Percentiles rank a stretch among this genome's conserved stretches.
Conservation (phyloP, 2,113 vertebrate genomes). For the Callipepla californica region DNA sequence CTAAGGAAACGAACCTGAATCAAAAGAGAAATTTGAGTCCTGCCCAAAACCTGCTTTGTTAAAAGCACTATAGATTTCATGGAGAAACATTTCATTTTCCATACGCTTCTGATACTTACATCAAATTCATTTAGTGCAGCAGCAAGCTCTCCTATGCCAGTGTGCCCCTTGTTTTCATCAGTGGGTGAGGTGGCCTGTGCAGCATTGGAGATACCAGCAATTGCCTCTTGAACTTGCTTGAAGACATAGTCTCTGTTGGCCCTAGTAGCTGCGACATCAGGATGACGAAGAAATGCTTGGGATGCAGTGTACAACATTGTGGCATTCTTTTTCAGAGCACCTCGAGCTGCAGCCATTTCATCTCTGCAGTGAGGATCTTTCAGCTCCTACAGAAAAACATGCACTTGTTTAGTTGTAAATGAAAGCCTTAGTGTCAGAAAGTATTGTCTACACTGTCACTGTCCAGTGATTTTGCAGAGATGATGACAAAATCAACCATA, state of each 20-base stretch:
- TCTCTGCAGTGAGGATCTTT: slow-evolving; percentile 98
- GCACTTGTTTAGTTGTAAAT: accelerated
- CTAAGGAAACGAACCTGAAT: neutral
- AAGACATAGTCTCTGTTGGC: slow-evolving; percentile 98
- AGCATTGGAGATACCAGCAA: slow-evolving; percentile 94
- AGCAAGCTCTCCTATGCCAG: slow-evolving; percentile 95
- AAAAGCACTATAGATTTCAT: neutral
- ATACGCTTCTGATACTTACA: slow-evolving; percentile 78
- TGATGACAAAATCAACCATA: neutral
- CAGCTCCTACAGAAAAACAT: slow-evolving; percentile 82
- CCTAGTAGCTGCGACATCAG: slow-evolving; percentile 94
- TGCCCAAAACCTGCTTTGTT: neutral
- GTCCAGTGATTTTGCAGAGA: neutral
- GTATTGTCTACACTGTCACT: accelerated
- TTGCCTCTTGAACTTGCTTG: slow-evolving; percentile 98
- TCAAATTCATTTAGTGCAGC: slow-evolving; percentile 98
- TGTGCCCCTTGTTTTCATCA: slow-evolving; percentile 95
- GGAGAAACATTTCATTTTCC: neutral
- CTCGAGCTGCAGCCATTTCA: slow-evolving; percentile 96
- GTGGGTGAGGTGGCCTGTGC: slow-evolving; percentile 95
- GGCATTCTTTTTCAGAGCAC: slow-evolving; percentile 97
- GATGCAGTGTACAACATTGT: slow-evolving; percentile 98
- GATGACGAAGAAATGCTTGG: slow-evolving; percentile 96
- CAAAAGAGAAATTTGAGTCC: neutral
- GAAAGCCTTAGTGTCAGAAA: accelerated